These are phyloP conservation scores for Sesamia nonagrioides DNA, from an alignment of 1,140 invertebrate species.

Conservation along the genomic window DNA sequence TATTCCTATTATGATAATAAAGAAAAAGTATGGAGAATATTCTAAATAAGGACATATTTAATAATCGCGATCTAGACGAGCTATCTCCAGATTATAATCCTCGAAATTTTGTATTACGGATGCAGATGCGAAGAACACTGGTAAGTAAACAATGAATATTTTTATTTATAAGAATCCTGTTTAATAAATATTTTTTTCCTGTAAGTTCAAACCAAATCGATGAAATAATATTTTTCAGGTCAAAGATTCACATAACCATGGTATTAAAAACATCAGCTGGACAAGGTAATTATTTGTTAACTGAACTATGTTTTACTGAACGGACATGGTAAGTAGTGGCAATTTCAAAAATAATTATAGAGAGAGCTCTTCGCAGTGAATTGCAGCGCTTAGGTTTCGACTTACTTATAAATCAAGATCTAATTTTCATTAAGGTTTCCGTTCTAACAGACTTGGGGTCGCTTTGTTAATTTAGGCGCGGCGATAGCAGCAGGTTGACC, in stretches of 20 bases:
- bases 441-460: too few relatives aligned
- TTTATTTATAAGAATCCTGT: not conserved
- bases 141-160: conserved; percentile 54
- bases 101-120: conserved; percentile 57
- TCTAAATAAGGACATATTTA: conserved; percentile 62
- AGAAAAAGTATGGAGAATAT: conserved; percentile 63
- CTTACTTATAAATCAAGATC: too few relatives aligned
- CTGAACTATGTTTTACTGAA: not conserved
- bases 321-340: too few relatives aligned
- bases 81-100: conserved; percentile 63
- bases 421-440: too few relatives aligned
- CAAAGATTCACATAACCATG: conserved; percentile 60
- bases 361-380: too few relatives aligned
- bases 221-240: conserved; percentile 52
- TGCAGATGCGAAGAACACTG: conserved; percentile 60
- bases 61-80: conserved; percentile 58
- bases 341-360: too few relatives aligned
- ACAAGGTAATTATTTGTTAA: conserved; percentile 49
- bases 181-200: too few relatives aligned
- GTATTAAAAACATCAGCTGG: conserved; percentile 49
- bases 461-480: too few relatives aligned
- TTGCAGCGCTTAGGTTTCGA: too few relatives aligned
- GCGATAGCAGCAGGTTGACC: too few relatives aligned
- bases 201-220: not conserved
- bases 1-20: not conserved